Evolutionary conservation across 37 sponge, comb jelly and placozoan species (phyloP), one percentile per base, ranked within the genome.

Genomic region (Aplysina aerophoba): DNA sequence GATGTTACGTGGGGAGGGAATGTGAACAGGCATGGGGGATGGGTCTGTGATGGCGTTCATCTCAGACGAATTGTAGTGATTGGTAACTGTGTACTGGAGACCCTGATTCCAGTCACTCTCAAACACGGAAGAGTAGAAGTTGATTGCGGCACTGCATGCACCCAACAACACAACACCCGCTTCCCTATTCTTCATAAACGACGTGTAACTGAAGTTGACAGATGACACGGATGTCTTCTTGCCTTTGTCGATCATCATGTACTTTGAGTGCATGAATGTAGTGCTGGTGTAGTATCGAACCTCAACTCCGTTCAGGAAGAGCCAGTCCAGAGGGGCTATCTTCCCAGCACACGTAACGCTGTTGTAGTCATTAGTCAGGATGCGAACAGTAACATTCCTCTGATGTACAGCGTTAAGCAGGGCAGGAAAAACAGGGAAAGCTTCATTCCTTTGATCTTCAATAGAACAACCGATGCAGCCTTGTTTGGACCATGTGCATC

Each of bases 211-310:
- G 82, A 89, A 95, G 91, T 95, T 95, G 64, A 95, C 96, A 0
- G 96, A 95, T 24, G 96, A 95, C 19, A 95, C 81, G 13, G 86
- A 77, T 0, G 92, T 92, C 55, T 86, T 85, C 75, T 80, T 90
- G 15, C 96, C 96, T 24, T 90, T 85, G 85, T 95, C 96, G 28
- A 92, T 62, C 30, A 90, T 84, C 78, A 95, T 84, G 63, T 59
- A 86, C 41, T 95, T 95, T 75, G 96, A 69, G 44, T 95, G 96
- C 87, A 89, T 84, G 84, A 95, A 95, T 0, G 96, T 95, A 21
- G 91, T 91, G 41, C 84, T 92, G 15, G 82, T 81, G 82, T 91
- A 95, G 31, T 73, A 80, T 20, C 85, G 75, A 0, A 95, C 68
- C 33, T 90, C 64, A 17, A 92, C 53, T 0, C 90, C 89, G 59